phyloP scores from a whole-genome alignment of 2,888 invertebrate genomes.

The Dioctria rufipes region DNA sequence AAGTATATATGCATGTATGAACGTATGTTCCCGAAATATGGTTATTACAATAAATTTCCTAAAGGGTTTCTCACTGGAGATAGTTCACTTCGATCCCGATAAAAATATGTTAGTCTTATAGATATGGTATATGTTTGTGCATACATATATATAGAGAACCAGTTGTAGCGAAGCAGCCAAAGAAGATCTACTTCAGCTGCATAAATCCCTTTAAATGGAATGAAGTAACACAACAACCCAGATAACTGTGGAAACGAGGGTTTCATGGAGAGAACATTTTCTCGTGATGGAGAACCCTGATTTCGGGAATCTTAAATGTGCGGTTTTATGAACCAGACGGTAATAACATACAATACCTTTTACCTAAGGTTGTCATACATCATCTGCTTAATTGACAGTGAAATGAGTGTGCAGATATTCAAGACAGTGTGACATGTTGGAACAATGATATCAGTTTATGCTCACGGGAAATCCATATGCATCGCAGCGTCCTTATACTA shows the following conservation, averaged over 20 bases:
- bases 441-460: constrained; percentile 26
- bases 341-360: constrained; percentile 58
- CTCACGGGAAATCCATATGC: constrained; percentile 2
- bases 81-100: constrained; percentile 38
- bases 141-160: not conserved
- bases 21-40: constrained; percentile 54
- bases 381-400: constrained; percentile 59
- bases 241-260: not conserved
- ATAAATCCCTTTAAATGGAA: constrained; percentile 55
- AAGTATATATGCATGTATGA: constrained; percentile 34
- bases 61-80: constrained; percentile 41
- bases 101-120: not conserved
- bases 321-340: constrained; percentile 56
- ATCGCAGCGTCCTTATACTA: not conserved
- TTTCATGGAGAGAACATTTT: constrained; percentile 29
- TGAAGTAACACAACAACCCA: constrained; percentile 46
- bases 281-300: constrained; percentile 51
- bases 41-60: constrained; percentile 55
- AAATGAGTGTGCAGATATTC: constrained; percentile 55
- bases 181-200: constrained; percentile 36
- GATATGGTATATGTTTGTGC: no score
- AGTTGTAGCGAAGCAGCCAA: not conserved
- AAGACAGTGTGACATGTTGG: constrained; percentile 8
- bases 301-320: constrained; percentile 57
- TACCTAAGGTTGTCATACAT: constrained; percentile 58